Base-by-base conservation (phyloP, 2,113 vertebrate genomes). In the Indri indri region DNA sequence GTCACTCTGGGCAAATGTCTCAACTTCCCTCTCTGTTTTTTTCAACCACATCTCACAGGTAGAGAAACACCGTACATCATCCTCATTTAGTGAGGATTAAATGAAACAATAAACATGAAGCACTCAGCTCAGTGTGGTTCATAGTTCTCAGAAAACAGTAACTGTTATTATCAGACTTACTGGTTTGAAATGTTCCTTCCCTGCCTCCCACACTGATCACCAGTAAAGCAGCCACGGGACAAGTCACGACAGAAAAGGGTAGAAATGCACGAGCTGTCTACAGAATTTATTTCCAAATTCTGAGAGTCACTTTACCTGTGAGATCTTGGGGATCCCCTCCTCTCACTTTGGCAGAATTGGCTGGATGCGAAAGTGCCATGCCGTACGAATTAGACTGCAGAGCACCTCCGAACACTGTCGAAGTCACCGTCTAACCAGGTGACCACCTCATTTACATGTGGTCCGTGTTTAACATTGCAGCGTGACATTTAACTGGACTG, bases 401-500 rank as follows among this genome's bases (percentile, higher is more conserved):
- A 16, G 40, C 20, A 6, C 32, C 37, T 45, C 59, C 74, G n/a
- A 2, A 23, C 8, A 20, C 66, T 92, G 34, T 45, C 87, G 66
- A 65, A 45, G 50, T 52, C 76, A 20, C 18, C 27, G 1, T 10
- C 97, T 40, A 1, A 81, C 34, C 37, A 11, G 25, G n/a, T 0
- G 32, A 9, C 52, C 42, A 57, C 57, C n/a, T 73, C 70, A 23
- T 34, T 47, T 17, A 6, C 40, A n/a, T 25, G 42, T 0, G 65
- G 27, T 18, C 77, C 68, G 30, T 6, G 71, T 6, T 37, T 14
- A 18, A 34, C 45, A 0, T 1, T 5, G 11, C 17, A 32, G 25
- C 0, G 0, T 95, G 97, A 90, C 96, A 90, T 96, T 97, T 90
- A 63, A 66, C 47, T 5, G 18, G 88, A 20, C 42, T 40, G 0